Percentiles rank a stretch among this genome's conserved stretches.
These are phyloP conservation scores for Reticulitermes lucifugus DNA, from an alignment of 2,888 invertebrate genomes.

Conservation along the genomic window DNA sequence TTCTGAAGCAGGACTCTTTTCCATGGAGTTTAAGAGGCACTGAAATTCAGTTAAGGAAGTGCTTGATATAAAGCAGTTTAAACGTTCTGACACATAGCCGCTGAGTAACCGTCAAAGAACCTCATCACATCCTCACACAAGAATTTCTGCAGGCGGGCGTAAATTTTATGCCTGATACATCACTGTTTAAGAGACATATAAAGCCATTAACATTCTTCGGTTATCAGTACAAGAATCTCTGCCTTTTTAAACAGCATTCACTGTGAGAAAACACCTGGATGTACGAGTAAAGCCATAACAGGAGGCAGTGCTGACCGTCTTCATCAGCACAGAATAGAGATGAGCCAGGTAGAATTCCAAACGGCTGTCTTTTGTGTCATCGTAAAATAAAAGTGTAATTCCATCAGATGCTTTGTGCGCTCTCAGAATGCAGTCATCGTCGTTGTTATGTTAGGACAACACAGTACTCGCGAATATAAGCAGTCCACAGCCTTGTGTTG, in stretches of 20 bases:
- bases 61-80: no score
- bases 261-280: background rate
- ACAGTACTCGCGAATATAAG: no score
- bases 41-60: no score
- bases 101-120: no score
- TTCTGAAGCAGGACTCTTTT: no score
- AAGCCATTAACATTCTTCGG: background rate
- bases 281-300: background rate
- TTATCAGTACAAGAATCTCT: background rate
- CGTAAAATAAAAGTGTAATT: background rate
- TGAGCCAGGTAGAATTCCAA: background rate
- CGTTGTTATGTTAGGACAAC: no score
- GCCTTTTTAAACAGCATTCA: background rate
- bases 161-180: constrained; percentile 1
- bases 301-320: background rate
- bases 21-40: no score
- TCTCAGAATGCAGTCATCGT: no score
- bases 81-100: no score
- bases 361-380: background rate
- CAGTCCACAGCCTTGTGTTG: no score
- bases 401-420: background rate
- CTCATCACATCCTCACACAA: background rate
- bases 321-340: background rate
- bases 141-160: background rate
- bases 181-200: background rate